phyloP scores from a whole-genome alignment of 2,113 vertebrate genomes.

The Periophthalmus modestus region DNA sequence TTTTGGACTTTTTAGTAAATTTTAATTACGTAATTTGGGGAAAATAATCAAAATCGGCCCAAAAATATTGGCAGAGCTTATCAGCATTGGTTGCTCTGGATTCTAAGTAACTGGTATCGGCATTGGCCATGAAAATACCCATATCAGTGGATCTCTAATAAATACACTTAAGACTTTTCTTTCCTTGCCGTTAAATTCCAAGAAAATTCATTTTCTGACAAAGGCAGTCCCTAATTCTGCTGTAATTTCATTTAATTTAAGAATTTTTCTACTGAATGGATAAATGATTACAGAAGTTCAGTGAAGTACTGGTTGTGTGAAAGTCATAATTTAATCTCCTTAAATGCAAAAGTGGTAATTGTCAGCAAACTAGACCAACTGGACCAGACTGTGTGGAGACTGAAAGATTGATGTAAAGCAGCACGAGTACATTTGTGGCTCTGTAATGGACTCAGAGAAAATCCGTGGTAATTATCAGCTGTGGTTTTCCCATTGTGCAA shows the following conservation, averaged over 20 bases:
- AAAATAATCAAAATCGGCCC: too few relatives aligned
- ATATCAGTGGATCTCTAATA: too few relatives aligned
- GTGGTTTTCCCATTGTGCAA: neutral
- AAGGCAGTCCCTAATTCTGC: neutral
- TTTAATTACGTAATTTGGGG: too few relatives aligned
- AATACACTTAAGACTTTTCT: too few relatives aligned
- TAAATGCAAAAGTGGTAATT: neutral
- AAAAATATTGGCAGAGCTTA: too few relatives aligned
- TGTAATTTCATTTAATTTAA: neutral
- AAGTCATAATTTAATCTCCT: neutral
- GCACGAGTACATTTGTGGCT: conserved; percentile 1
- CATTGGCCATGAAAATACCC: too few relatives aligned
- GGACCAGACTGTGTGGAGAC: neutral
- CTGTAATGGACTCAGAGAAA: neutral
- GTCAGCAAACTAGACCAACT: neutral
- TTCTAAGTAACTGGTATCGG: too few relatives aligned
- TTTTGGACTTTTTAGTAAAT: too few relatives aligned
- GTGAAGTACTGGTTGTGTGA: neutral
- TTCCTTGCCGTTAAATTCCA: too few relatives aligned
- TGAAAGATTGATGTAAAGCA: neutral
- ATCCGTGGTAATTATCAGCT: neutral
- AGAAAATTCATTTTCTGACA: too few relatives aligned
- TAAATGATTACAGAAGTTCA: neutral
- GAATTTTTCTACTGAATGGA: neutral
- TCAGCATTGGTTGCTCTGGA: too few relatives aligned